Evolutionary conservation across 2,797 vertebrate genomes (phyloP), one percentile per base, ranked within the genome.

Genomic region (Nyctibius grandis): DNA sequence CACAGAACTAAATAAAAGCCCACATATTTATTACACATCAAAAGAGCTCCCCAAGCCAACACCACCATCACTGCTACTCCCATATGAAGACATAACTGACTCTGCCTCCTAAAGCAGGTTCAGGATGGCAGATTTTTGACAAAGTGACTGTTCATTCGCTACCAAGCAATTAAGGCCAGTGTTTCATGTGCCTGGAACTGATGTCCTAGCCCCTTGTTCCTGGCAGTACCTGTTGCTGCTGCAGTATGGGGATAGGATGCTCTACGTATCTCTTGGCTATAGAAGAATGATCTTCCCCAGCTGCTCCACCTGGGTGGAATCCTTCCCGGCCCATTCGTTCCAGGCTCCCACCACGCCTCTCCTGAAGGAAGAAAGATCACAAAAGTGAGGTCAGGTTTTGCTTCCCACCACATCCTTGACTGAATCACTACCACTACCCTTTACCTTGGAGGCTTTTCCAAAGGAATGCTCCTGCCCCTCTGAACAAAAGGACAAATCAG

Each of bases 151-250:
- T 60, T 81, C 16, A 25, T 20, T 61, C 0, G 0, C 42, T 91
- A 88, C n/a, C 19, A 85, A 87, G 56, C 26, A 72, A 83, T 34
- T 56, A 76, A 80, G 53, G 29, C 13, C 15, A 61, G 44, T 18
- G 8, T 72, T 92, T 79, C 42, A 26, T 15, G 13, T 44, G 26
- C 36, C 21, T 20, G 56, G 75, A 19, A 25, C 84, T 79, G 34
- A 72, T 1, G 3, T 74, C 15, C 38, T 68, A 92, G 31, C 18
- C 67, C 23, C 60, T 63, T 10, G 2, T 64, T 82, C 26, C 22
- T n/a, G 26, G 25, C 21, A 81, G 53, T 97, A 98, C 98, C 98
- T 98, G 98, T 44, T 97, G 97, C 78, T 96, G 97, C 36, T 97
- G 97, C 7, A 69, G 77, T 11, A 73, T 56, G 7, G 96, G 56